Percentiles rank a stretch among this genome's conserved stretches.
phyloP scores from a whole-genome alignment of 2,113 vertebrate species.

The Hippocampus comes region DNA sequence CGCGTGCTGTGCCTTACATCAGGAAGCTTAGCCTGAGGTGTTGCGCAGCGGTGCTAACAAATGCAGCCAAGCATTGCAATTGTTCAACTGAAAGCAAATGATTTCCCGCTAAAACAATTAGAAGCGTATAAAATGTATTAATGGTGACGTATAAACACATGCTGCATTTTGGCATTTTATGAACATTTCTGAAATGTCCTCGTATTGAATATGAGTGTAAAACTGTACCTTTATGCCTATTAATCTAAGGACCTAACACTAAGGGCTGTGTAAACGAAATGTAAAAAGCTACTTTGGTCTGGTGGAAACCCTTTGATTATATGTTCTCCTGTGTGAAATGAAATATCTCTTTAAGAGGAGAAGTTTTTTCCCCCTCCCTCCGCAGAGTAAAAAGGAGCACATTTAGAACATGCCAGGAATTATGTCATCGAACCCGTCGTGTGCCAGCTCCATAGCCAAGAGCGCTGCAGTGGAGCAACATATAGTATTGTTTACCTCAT shows the following conservation, averaged over 20 bases:
- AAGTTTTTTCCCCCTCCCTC: slow-evolving; percentile 50
- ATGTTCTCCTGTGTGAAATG: slow-evolving; percentile 59
- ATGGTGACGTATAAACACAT: slow-evolving; percentile 28
- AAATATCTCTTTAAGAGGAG: slow-evolving; percentile 75
- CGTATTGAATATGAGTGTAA: background rate
- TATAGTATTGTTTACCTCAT: slow-evolving; percentile 92
- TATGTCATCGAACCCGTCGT: slow-evolving; percentile 81
- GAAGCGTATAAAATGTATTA: slow-evolving; percentile 7
- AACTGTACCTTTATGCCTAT: slow-evolving; percentile 12
- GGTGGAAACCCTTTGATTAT: slow-evolving; percentile 61
- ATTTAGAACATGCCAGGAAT: slow-evolving; percentile 87
- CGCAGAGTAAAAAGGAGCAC: slow-evolving; percentile 73
- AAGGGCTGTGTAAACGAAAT: slow-evolving; percentile 34
- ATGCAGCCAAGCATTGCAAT: slow-evolving; percentile 43
- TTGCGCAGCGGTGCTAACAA: slow-evolving; percentile 29
- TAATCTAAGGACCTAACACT: slow-evolving; percentile 11
- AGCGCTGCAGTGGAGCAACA: slow-evolving; percentile 82
- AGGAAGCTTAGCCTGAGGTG: slow-evolving; percentile 48
- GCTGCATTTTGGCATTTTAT: slow-evolving; percentile 26
- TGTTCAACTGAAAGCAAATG: slow-evolving; percentile 51
- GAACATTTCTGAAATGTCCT: slow-evolving; percentile 15
- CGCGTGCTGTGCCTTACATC: slow-evolving; percentile 52
- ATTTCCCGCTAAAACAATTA: slow-evolving; percentile 52
- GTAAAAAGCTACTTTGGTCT: slow-evolving; percentile 34
- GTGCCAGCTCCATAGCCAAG: slow-evolving; percentile 80